These are phyloP conservation scores for Agriopis leucophaearia DNA, from an alignment of 2,888 invertebrate species.

Conservation along the genomic window DNA sequence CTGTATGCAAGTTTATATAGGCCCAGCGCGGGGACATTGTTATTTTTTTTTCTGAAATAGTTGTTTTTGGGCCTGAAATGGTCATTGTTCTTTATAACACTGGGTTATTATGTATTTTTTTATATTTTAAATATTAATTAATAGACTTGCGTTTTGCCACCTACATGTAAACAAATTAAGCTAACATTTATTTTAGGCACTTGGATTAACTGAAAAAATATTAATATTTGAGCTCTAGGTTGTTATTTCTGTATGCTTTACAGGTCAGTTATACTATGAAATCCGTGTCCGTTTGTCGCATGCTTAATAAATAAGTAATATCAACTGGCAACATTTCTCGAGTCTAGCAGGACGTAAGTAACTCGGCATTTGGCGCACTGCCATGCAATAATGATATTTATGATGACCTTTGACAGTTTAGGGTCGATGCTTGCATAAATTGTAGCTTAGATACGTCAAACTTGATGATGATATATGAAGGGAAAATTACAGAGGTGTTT, in stretches of 20 bases:
- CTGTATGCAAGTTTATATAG: too few species aligned
- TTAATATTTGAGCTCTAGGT: too few species aligned
- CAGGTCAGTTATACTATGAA: constrained; percentile 11
- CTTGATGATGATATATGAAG: constrained; percentile 3
- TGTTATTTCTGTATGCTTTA: not conserved
- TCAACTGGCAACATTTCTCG: constrained; percentile 9
- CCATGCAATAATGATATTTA: constrained; percentile 19
- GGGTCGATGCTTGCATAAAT: constrained; percentile 4
- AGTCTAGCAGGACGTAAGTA: constrained; percentile 14
- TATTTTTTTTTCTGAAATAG: too few species aligned
- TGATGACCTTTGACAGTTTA: constrained; percentile 18
- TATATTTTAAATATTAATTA: too few species aligned
- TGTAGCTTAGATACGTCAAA: constrained; percentile 10
- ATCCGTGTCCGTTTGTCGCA: constrained; percentile 11
- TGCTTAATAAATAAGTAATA: constrained; percentile 14
- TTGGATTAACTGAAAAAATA: too few species aligned
- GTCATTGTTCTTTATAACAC: too few species aligned
- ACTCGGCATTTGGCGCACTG: constrained; percentile 12
- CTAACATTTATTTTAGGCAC: too few species aligned
- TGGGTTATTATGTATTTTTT: too few species aligned
- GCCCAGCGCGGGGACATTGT: too few species aligned
- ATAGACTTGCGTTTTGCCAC: too few species aligned
- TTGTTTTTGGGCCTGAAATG: too few species aligned
- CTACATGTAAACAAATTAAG: too few species aligned
- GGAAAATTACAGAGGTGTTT: not conserved